Conservation (phyloP, 2,888 invertebrate species). For the Gastracanthus pulcherrimus region DNA sequence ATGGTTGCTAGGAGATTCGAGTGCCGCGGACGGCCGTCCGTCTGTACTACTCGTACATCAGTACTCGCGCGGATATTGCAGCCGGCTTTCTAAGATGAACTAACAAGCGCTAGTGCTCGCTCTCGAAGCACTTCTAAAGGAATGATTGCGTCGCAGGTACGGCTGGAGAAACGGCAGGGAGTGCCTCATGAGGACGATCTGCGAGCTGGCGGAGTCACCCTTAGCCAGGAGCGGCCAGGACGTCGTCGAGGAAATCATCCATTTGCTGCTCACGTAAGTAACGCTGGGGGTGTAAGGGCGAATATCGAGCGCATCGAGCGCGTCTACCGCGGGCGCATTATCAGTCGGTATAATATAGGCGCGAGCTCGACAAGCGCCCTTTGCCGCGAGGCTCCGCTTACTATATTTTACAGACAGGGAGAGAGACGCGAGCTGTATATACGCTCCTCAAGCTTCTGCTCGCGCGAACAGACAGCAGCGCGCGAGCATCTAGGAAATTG, state of each 20-base stretch:
- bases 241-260: slow-evolving; percentile 84
- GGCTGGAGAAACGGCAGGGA: slow-evolving; percentile 80
- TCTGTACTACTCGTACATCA: too few relatives aligned
- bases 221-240: slow-evolving; percentile 81
- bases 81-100: too few relatives aligned
- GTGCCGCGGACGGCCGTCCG: too few relatives aligned
- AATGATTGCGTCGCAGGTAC: slow-evolving; percentile 74
- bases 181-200: slow-evolving; percentile 84
- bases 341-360: not conserved
- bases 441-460: too few relatives aligned
- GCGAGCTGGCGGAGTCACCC: slow-evolving; percentile 81
- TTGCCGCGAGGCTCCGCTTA: not conserved
- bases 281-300: not conserved
- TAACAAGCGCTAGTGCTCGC: too few relatives aligned
- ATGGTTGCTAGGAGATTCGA: slow-evolving; percentile 52
- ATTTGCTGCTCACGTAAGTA: slow-evolving; percentile 85
- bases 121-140: too few relatives aligned
- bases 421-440: too few relatives aligned
- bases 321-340: too few relatives aligned
- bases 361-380: not conserved
- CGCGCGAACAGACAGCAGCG: not conserved
- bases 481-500: slow-evolving; percentile 19
- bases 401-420: not conserved
- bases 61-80: too few relatives aligned
- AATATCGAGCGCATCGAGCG: too few relatives aligned